Percentiles rank a stretch among this genome's conserved stretches.
Conservation (phyloP, 2,797 vertebrate species). For the Sylvilagus floridanus region DNA sequence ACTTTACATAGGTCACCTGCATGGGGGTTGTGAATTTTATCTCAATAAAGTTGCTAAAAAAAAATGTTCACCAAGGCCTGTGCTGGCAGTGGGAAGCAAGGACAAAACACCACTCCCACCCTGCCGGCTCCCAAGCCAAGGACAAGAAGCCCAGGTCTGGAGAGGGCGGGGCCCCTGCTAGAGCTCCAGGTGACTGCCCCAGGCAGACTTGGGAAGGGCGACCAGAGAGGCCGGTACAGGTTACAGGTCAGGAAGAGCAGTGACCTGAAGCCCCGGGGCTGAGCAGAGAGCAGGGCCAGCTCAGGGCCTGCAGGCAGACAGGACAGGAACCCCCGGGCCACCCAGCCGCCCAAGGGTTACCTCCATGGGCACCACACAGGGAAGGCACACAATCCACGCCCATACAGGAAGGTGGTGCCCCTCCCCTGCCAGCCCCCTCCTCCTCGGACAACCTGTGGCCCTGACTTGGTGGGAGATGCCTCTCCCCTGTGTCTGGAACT, state of each 20-base stretch:
- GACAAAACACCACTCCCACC: not conserved
- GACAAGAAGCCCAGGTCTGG: not conserved
- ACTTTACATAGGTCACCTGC: slow-evolving; percentile 4
- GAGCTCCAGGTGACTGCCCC: not conserved
- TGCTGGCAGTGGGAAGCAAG: not conserved
- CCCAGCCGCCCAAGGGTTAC: not conserved
- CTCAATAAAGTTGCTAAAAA: not conserved
- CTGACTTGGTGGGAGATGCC: not conserved
- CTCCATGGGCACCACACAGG: not conserved
- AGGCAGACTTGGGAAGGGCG: not conserved
- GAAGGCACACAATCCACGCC: not conserved
- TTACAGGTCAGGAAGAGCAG: not conserved
- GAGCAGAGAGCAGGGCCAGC: not conserved
- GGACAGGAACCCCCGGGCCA: not conserved
- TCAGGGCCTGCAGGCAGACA: not conserved
- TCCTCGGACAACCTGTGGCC: not conserved
- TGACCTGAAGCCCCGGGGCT: not conserved
- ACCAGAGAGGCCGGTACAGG: not conserved
- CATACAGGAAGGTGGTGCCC: too few species aligned
- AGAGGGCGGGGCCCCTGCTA: too few species aligned
- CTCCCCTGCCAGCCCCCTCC: not conserved
- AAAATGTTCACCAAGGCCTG: slow-evolving; percentile 3
- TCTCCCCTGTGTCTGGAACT: not conserved
- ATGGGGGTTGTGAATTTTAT: not conserved
- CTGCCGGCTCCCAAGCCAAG: not conserved